Evolutionary conservation across 2,113 vertebrate species (phyloP), one percentile per base, ranked within the genome.

Genomic region (Lethenteron reissneri): DNA sequence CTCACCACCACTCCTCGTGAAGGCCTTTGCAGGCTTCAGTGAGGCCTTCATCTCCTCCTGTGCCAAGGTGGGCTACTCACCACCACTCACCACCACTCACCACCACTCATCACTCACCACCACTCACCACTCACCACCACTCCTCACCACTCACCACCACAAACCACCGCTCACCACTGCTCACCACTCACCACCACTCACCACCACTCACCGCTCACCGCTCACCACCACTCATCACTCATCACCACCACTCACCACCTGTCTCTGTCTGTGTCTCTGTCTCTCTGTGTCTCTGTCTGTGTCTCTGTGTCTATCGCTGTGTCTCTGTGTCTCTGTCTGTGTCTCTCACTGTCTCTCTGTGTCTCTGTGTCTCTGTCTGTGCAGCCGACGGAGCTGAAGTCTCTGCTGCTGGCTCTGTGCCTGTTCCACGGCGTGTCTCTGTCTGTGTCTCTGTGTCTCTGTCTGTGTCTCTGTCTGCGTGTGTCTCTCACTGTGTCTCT

Each of bases 391-490:
- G 78, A 85, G 74, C 84, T 89, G 75, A 95, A 88, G 77, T 81
- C 83, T 70, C 78, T 92, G 76, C 81, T 92, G 72, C 78, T 91
- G 5, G 90, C 89, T 4, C 82, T 95, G 59, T 88, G 86, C 76
- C 79, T 96, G 56, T 95, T 95, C 75, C 90, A 94, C 1, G 90
- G 86, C 10, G 87, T 84, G 59, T 81, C 82, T 56, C 78, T 90
- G 58, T 70, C 69, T 70, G 19, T 70, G 17, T 70, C 69, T 70
- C 69, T 12, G 19, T 12, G 11, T 70, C 69, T 70, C 11, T 70
- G 19, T 70, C 69, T 70, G 17, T 11, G 19, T 12, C 10, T 70
- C 69, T 70, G 10, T 70, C 69, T 70, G 19, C 21, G 21, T 21
- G 19, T 2, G 19, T 70, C 69, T 70, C 69, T 70, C 69, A 11